Conservation (phyloP, 35 echinoderm and acorn worm genomes). For the Acanthaster planci region DNA sequence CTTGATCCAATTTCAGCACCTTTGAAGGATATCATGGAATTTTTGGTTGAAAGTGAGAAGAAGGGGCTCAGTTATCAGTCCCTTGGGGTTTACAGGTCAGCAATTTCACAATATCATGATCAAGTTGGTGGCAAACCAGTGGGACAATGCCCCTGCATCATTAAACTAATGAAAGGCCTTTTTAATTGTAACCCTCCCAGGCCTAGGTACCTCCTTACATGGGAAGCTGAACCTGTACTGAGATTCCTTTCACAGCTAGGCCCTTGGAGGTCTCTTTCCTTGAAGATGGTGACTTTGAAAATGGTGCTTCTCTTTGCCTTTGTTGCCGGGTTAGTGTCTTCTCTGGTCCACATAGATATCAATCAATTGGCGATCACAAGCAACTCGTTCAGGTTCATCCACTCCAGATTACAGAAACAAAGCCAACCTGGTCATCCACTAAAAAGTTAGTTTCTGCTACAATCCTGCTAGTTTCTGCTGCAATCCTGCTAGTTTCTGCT, state of each 20-base stretch:
- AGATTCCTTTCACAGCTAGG: conserved; percentile 30
- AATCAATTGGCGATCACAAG: conserved; percentile 11
- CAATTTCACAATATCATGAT: conserved; percentile 14
- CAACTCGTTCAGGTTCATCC: not conserved
- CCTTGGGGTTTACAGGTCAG: conserved; percentile 20
- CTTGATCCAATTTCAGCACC: conserved; percentile 41
- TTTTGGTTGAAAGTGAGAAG: conserved; percentile 24
- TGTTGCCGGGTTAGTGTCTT: conserved; percentile 33
- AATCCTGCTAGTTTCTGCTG: too few species aligned
- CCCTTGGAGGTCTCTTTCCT: not conserved
- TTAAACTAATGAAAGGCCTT: conserved; percentile 41
- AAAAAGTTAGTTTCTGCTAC: too few species aligned
- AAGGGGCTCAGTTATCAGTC: conserved; percentile 35
- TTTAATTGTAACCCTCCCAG: conserved; percentile 46
- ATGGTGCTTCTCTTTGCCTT: conserved; percentile 42
- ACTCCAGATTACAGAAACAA: not conserved
- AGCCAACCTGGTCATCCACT: not conserved
- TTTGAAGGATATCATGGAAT: conserved; percentile 29
- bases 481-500: too few species aligned
- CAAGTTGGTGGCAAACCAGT: not conserved
- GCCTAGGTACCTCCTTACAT: conserved; percentile 40
- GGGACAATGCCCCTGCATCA: not conserved
- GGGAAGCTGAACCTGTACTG: conserved; percentile 62
- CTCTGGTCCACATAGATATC: conserved; percentile 26
- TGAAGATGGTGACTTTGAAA: conserved; percentile 46